These are phyloP conservation scores for Copidosoma floridanum DNA, from an alignment of 1,140 invertebrate genomes.

Conservation along the genomic window DNA sequence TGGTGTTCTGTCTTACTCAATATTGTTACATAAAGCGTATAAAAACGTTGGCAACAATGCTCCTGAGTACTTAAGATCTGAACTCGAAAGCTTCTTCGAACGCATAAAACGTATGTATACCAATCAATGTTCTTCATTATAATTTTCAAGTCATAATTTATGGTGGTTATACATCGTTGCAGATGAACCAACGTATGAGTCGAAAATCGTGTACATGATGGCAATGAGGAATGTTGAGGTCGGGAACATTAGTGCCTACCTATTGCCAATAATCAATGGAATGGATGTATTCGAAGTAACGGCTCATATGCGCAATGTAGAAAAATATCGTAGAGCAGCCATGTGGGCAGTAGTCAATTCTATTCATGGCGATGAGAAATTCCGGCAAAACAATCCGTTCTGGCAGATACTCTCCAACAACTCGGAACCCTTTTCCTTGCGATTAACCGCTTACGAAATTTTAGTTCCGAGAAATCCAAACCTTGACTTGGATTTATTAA, in stretches of 20 bases:
- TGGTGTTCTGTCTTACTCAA: conserved; percentile 47
- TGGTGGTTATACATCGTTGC: conserved; percentile 13
- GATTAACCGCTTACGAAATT: conserved; percentile 47
- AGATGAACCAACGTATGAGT: conserved; percentile 36
- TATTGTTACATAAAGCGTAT: conserved; percentile 45
- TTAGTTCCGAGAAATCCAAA: conserved; percentile 43
- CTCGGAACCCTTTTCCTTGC: conserved; percentile 38
- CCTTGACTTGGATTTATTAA: conserved; percentile 34
- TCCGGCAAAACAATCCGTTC: conserved; percentile 33
- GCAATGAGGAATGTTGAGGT: conserved; percentile 41
- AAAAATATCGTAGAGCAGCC: conserved; percentile 7
- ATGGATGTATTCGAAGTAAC: neutral
- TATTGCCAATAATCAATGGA: conserved; percentile 5
- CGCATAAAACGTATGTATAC: conserved; percentile 38
- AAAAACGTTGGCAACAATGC: conserved; percentile 15
- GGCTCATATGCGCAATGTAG: neutral
- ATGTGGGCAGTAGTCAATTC: conserved; percentile 16
- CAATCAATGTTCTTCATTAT: no score
- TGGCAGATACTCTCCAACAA: conserved; percentile 51
- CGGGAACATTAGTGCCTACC: conserved; percentile 29
- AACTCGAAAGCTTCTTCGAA: conserved; percentile 38
- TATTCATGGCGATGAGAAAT: neutral
- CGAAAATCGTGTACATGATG: conserved; percentile 42
- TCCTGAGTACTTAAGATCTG: conserved; percentile 10
- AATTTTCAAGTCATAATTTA: no score